phyloP scores from a whole-genome alignment of 2,888 invertebrate species.

The Agonum fuliginosum region DNA sequence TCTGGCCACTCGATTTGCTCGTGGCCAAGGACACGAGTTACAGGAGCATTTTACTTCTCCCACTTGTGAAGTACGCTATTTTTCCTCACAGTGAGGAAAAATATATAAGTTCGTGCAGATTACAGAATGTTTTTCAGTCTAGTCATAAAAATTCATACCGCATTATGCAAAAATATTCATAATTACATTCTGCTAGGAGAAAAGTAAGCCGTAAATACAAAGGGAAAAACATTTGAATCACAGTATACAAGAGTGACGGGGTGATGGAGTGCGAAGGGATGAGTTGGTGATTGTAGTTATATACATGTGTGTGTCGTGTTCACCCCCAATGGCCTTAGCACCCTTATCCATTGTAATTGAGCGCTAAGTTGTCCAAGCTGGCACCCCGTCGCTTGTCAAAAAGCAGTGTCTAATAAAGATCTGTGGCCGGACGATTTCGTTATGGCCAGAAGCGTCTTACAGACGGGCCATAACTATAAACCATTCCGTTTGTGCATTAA shows the following conservation, averaged over 20 bases:
- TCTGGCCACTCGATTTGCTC: no score
- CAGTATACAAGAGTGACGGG: no score
- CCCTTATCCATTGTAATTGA: conserved; percentile 49
- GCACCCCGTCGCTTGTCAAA: conserved; percentile 59
- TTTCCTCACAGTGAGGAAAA: no score
- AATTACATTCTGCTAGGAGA: neutral
- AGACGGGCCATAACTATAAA: conserved; percentile 55
- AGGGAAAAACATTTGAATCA: neutral
- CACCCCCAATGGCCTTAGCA: neutral
- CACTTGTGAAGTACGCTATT: no score
- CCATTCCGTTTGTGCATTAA: conserved; percentile 56
- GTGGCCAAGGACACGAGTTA: no score
- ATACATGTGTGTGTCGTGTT: conserved; percentile 5
- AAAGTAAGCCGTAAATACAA: conserved; percentile 6
- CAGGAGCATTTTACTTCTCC: no score
- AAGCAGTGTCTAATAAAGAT: conserved; percentile 57
- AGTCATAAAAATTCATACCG: no score
- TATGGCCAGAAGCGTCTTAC: conserved; percentile 57
- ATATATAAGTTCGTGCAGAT: no score
- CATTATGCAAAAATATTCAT: conserved; percentile 25
- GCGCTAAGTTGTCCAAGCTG: conserved; percentile 51
- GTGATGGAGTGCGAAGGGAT: no score
- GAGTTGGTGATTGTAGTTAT: neutral
- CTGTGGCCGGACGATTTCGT: conserved; percentile 53
- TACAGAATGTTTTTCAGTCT: neutral